These are phyloP conservation scores for Drosophila melanocephala DNA, from an alignment of 2,888 invertebrate genomes.

Conservation along the genomic window DNA sequence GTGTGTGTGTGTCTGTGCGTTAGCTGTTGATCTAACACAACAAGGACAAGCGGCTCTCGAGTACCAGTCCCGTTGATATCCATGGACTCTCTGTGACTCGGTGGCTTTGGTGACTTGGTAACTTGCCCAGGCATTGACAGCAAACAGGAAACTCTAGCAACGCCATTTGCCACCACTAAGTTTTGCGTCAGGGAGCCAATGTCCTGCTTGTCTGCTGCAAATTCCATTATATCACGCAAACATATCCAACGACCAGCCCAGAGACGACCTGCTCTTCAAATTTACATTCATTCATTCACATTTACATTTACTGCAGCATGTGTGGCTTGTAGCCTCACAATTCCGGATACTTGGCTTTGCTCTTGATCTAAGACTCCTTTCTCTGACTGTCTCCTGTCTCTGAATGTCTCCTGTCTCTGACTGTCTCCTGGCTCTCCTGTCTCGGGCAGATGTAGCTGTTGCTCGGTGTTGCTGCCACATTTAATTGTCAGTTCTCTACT, in stretches of 20 bases:
- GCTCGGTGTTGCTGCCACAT: slow-evolving; percentile 16
- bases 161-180: slow-evolving; percentile 15
- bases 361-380: neutral
- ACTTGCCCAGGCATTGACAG: slow-evolving; percentile 28
- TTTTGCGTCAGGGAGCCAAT: slow-evolving; percentile 24
- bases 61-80: slow-evolving; percentile 35
- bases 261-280: slow-evolving; percentile 27
- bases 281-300: slow-evolving; percentile 45
- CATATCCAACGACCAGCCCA: neutral
- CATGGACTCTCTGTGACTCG: slow-evolving; percentile 11
- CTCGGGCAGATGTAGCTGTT: neutral
- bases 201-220: slow-evolving; percentile 30
- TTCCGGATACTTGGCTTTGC: slow-evolving; percentile 15
- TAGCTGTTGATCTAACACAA: slow-evolving; percentile 54
- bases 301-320: slow-evolving; percentile 18
- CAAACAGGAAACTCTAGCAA: slow-evolving; percentile 22
- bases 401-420: neutral
- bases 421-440: neutral
- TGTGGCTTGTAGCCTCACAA: slow-evolving; percentile 27
- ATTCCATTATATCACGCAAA: slow-evolving; percentile 38
- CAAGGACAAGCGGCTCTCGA: slow-evolving; percentile 41
- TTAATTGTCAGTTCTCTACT: slow-evolving; percentile 51
- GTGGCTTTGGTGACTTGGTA: neutral
- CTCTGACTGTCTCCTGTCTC: neutral
- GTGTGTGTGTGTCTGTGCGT: neutral